A percentile compares a stretch with the other conserved stretches of the same genome.
phyloP scores from a whole-genome alignment of 2,888 invertebrate genomes.

The Orchesella flavescens region DNA sequence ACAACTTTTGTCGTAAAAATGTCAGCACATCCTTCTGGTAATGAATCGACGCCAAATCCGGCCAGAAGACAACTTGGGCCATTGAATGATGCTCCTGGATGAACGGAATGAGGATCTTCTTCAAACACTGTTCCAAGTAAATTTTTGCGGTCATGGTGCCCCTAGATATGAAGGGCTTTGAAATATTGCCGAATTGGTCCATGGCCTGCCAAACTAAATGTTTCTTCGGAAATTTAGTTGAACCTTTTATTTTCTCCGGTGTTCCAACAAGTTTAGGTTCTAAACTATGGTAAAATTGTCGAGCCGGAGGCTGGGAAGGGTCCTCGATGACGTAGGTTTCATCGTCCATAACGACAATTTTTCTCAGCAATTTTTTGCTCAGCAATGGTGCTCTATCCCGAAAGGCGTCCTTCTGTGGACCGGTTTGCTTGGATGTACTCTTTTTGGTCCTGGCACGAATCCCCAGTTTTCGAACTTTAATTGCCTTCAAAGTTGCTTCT shows the following conservation, averaged over 20 bases:
- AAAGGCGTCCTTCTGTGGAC: constrained; percentile 6
- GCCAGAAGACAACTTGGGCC: constrained; percentile 51
- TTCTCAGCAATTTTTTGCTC: constrained; percentile 31
- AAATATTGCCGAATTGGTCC: constrained; percentile 48
- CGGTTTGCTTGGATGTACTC: constrained; percentile 25
- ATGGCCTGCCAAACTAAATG: constrained; percentile 29
- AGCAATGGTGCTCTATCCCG: constrained; percentile 13
- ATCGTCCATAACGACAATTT: constrained; percentile 54
- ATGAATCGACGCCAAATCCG: constrained; percentile 42
- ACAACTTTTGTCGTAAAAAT: background rate
- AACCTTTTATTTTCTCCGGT: constrained; percentile 29
- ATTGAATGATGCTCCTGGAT: constrained; percentile 36
- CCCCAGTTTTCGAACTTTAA: constrained; percentile 54
- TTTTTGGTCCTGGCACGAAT: constrained; percentile 43
- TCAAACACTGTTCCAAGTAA: constrained; percentile 50
- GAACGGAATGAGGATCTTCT: constrained; percentile 44
- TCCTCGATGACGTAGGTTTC: constrained; percentile 41
- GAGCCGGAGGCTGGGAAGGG: constrained; percentile 39
- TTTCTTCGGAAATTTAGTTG: constrained; percentile 50
- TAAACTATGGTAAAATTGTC: constrained; percentile 24
- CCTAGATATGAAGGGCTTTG: constrained; percentile 35
- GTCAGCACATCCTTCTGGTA: constrained; percentile 1
- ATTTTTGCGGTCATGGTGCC: constrained; percentile 31
- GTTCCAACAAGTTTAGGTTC: constrained; percentile 29
- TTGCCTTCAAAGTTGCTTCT: background rate